Evolutionary conservation across 2,113 vertebrate genomes (phyloP), one percentile per base, ranked within the genome.

Genomic region (Myrmecobius fasciatus): DNA sequence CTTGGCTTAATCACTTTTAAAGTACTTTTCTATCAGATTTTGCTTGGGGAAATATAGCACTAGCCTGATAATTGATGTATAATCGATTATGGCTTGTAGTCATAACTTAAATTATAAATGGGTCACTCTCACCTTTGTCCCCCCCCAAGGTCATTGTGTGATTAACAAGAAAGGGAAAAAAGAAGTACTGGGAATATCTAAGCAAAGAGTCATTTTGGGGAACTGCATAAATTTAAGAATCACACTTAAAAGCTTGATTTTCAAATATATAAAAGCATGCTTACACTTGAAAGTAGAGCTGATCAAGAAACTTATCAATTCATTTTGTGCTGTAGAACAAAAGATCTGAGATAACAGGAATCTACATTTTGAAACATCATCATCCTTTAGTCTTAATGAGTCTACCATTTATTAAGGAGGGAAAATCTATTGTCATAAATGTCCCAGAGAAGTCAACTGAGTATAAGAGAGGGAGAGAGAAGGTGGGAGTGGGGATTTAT

Each of bases 1-100:
- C 98, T 98, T 97, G 97, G 60, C 96, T 97, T 92, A 95, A 89
- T 97, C 89, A 90, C 75, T 93, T 95, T 97, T 96, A 95, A 92
- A 96, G 91, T 89, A 95, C 11, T 96, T 93, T 89, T 25, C 67
- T 94, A 28, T n/a, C 47, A 83, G 51, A 94, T 92, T 97, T 97
- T 53, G 67, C 43, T 95, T 93, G 53, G 10, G 91, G 93, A 95
- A 95, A 60, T 95, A 0, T 93, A 95, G 43, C 92, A 95, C 96
- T 97, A 83, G 52, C 54, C 92, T 25, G 14, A 91, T 96, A 97
- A 96, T 95, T 97, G 96, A 96, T 97, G 94, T 91, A 92, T 96
- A 97, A 96, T 97, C 92, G 93, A 96, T 96, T 96, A 97, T 83
- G 96, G 67, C 89, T 97, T 96, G 53, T 95, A 52, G 92, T 94